Percentiles rank a stretch among this genome's conserved stretches.
These are phyloP conservation scores for Apostichopus parvimensis DNA, from an alignment of 35 echinoderm and acorn worm species.

Conservation along the genomic window DNA sequence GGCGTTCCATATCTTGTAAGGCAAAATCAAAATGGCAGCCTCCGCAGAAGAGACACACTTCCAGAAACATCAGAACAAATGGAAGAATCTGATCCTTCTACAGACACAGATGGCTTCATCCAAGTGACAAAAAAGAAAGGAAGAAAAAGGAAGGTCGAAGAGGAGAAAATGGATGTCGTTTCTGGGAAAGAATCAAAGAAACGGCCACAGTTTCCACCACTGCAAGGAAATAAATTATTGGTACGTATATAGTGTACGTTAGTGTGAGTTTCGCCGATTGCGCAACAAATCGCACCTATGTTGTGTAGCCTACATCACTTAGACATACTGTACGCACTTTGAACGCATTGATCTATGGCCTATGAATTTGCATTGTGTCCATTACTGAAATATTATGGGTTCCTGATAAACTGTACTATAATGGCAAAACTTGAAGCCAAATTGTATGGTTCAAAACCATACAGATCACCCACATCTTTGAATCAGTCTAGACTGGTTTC, in stretches of 20 bases:
- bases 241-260: conserved; percentile 42
- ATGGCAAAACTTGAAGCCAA: too few relatives aligned
- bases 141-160: conserved; percentile 70
- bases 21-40: conserved; percentile 48
- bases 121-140: conserved; percentile 67
- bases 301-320: too few relatives aligned
- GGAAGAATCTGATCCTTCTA: conserved; percentile 25
- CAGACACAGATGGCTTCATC: conserved; percentile 61
- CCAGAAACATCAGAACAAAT: conserved; percentile 1
- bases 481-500: too few relatives aligned
- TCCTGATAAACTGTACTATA: too few relatives aligned
- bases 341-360: too few relatives aligned
- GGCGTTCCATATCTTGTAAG: neutral
- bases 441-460: too few relatives aligned
- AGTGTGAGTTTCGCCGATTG: neutral
- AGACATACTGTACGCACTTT: too few relatives aligned
- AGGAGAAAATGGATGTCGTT: conserved; percentile 70
- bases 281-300: neutral
- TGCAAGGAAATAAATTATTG: conserved; percentile 75
- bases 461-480: too few relatives aligned
- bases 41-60: neutral
- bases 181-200: conserved; percentile 26
- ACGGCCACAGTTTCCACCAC: conserved; percentile 77
- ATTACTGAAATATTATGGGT: too few relatives aligned
- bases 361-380: too few relatives aligned